These are phyloP conservation scores for Prunella strophiata DNA, from an alignment of 2,797 vertebrate species.

Conservation along the genomic window DNA sequence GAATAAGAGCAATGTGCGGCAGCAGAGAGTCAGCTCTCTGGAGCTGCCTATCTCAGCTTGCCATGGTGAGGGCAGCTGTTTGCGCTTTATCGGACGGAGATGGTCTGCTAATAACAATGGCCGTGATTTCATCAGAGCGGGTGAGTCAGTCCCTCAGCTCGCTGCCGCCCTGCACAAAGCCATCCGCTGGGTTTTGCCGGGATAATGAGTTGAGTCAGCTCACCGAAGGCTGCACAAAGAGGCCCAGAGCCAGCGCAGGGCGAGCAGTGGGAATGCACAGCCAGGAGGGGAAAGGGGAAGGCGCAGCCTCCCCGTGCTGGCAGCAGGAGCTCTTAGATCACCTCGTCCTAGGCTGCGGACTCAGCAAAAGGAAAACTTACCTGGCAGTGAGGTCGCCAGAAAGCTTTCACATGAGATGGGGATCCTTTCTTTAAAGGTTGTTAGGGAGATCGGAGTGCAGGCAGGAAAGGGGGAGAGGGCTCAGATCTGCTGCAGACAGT, in stretches of 20 bases:
- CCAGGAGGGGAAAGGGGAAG: slow-evolving; percentile 17
- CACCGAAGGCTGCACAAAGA: not conserved
- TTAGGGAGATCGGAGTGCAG: not conserved
- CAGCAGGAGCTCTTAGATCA: not conserved
- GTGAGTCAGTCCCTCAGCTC: slow-evolving; percentile 18
- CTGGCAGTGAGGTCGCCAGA: not conserved
- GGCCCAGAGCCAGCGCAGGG: not conserved
- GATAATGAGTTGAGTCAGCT: slow-evolving; percentile 12
- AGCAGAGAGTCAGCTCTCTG: not conserved
- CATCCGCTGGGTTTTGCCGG: not conserved
- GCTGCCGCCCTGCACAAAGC: not conserved
- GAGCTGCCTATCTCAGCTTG: not conserved
- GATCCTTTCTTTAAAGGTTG: not conserved
- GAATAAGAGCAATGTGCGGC: not conserved
- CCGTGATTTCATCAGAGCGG: not conserved
- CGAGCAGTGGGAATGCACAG: not conserved
- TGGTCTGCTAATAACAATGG: not conserved
- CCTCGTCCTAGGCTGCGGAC: not conserved
- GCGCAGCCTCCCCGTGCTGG: not conserved
- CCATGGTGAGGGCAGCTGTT: not conserved
- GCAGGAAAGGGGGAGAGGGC: not conserved
- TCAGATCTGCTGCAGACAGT: not conserved
- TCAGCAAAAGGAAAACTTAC: not conserved
- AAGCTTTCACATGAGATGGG: not conserved
- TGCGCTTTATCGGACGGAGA: not conserved